These are phyloP conservation scores for Campoletis sonorensis DNA, from an alignment of 1,140 invertebrate genomes.

Conservation along the genomic window DNA sequence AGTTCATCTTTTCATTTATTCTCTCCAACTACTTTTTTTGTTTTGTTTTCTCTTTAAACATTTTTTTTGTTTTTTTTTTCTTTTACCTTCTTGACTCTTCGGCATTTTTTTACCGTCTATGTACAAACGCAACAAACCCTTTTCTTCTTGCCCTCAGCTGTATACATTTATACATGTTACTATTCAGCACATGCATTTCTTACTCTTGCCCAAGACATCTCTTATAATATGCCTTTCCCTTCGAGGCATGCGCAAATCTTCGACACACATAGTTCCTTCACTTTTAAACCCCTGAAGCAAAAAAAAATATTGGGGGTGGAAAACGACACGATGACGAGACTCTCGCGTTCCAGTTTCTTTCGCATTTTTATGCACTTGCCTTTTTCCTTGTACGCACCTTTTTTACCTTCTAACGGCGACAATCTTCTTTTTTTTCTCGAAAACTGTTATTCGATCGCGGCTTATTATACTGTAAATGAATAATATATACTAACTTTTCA, in stretches of 20 bases:
- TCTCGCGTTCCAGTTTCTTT: slow-evolving; percentile 8
- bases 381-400: neutral
- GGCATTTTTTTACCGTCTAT: slow-evolving; percentile 30
- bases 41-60: slow-evolving; percentile 49
- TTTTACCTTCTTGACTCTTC: slow-evolving; percentile 12
- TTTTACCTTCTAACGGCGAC: neutral
- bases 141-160: slow-evolving; percentile 29
- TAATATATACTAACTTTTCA: slow-evolving; percentile 63
- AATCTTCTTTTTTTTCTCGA: neutral
- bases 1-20: slow-evolving; percentile 45
- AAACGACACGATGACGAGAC: neutral
- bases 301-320: neutral
- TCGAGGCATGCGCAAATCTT: slow-evolving; percentile 22
- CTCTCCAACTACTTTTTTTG: neutral
- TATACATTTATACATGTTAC: slow-evolving; percentile 7
- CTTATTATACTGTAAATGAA: slow-evolving; percentile 38
- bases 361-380: neutral
- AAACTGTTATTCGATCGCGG: neutral
- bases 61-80: slow-evolving; percentile 47
- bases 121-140: neutral
- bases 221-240: slow-evolving; percentile 35
- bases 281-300: neutral
- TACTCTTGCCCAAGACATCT: slow-evolving; percentile 19
- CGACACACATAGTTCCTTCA: neutral
- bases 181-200: slow-evolving; percentile 10